These are phyloP conservation scores for Lasioglossum leucozonium DNA, from an alignment of 2,888 invertebrate species.

Conservation along the genomic window DNA sequence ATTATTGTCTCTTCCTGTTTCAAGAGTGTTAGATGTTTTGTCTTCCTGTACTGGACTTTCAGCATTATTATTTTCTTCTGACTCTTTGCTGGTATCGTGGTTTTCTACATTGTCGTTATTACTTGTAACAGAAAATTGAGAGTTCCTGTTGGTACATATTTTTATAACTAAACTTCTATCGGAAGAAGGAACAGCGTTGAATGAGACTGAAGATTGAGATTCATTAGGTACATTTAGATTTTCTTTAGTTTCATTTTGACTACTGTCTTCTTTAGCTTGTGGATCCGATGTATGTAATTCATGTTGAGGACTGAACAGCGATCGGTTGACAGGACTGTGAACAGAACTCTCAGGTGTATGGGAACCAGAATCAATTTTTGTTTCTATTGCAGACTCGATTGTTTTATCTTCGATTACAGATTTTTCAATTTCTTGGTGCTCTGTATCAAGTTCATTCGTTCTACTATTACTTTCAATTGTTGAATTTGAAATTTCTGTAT, in stretches of 20 bases:
- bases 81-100: slow-evolving; percentile 69
- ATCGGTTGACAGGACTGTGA: slow-evolving; percentile 64
- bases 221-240: slow-evolving; percentile 51
- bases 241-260: slow-evolving; percentile 31
- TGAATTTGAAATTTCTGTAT: slow-evolving; percentile 19
- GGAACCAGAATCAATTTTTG: slow-evolving; percentile 58
- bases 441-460: slow-evolving; percentile 48
- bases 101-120: slow-evolving; percentile 62
- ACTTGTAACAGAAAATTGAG: slow-evolving; percentile 79
- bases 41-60: slow-evolving; percentile 72
- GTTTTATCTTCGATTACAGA: slow-evolving; percentile 45
- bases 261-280: slow-evolving; percentile 86
- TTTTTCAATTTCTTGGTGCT: slow-evolving; percentile 55
- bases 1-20: slow-evolving; percentile 66
- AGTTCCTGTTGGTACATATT: slow-evolving; percentile 82
- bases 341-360: slow-evolving; percentile 61
- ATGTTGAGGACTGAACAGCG: slow-evolving; percentile 73
- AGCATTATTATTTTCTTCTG: slow-evolving; percentile 79
- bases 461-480: slow-evolving; percentile 55
- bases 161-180: slow-evolving; percentile 83
- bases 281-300: slow-evolving; percentile 58
- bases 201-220: slow-evolving; percentile 75
- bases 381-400: slow-evolving; percentile 40
- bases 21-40: slow-evolving; percentile 64
- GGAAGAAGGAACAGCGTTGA: slow-evolving; percentile 76